These are phyloP conservation scores for Hiodon alosoides DNA, from an alignment of 2,113 vertebrate species.

Conservation along the genomic window DNA sequence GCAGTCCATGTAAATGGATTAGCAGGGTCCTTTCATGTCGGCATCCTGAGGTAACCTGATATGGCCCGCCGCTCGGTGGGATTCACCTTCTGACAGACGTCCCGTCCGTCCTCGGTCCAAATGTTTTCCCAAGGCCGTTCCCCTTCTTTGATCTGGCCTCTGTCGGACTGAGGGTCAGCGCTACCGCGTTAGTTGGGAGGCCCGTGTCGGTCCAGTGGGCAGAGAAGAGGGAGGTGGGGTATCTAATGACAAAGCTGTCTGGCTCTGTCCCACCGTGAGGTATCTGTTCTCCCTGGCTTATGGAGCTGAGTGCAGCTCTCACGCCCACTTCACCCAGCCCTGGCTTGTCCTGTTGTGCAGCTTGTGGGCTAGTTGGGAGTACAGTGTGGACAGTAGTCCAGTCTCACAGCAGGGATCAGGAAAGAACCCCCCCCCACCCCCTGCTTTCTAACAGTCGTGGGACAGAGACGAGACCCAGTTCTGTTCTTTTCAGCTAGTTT, in stretches of 20 bases:
- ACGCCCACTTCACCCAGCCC: background rate
- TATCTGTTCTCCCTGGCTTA: slow-evolving; percentile 21
- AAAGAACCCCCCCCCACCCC: background rate
- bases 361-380: background rate
- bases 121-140: slow-evolving; percentile 90
- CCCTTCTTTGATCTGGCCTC: slow-evolving; percentile 80
- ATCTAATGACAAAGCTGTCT: slow-evolving; percentile 36
- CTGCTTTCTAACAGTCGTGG: background rate
- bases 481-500: too few species aligned
- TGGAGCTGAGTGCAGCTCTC: background rate
- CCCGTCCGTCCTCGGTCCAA: slow-evolving; percentile 82
- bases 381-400: background rate
- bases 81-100: slow-evolving; percentile 91
- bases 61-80: slow-evolving; percentile 73
- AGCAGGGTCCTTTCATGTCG: slow-evolving; percentile 78
- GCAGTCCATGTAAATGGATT: slow-evolving; percentile 67
- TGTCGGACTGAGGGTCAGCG: slow-evolving; percentile 69
- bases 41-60: slow-evolving; percentile 77
- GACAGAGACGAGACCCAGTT: too few species aligned
- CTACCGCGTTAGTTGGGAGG: slow-evolving; percentile 65
- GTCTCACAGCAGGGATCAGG: background rate
- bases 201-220: slow-evolving; percentile 41
- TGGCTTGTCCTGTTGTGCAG: background rate
- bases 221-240: slow-evolving; percentile 38
- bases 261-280: slow-evolving; percentile 13